Evolutionary conservation across 1,140 invertebrate species (phyloP).

Genomic region (Pogonus chalceus): DNA sequence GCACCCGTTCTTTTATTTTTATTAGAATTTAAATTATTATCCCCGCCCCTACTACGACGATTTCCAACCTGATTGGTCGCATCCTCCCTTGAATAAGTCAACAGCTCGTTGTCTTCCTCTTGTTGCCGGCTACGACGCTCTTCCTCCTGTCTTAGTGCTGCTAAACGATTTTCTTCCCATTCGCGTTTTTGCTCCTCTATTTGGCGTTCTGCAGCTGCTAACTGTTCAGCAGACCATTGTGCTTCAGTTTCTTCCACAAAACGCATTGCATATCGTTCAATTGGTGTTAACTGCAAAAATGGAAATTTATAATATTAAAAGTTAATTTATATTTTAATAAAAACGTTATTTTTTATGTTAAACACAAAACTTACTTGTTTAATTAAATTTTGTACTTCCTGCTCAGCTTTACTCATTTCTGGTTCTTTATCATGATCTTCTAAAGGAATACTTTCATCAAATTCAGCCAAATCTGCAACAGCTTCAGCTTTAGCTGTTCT

Average conservation of each 20-base stretch:
- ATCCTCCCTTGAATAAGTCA: slow-evolving; percentile 64
- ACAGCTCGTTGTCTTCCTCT: slow-evolving; percentile 51
- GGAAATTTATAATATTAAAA: no score
- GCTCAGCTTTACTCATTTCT: slow-evolving; percentile 70
- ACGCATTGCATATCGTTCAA: slow-evolving; percentile 88
- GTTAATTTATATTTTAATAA: slow-evolving; percentile 8
- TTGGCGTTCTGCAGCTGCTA: slow-evolving; percentile 81
- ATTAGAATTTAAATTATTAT: not conserved
- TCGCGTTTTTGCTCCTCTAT: slow-evolving; percentile 85
- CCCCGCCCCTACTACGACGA: slow-evolving; percentile 12
- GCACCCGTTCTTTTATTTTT: not conserved
- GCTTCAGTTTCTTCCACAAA: slow-evolving; percentile 84
- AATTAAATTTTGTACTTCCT: slow-evolving; percentile 71
- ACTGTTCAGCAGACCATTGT: slow-evolving; percentile 71
- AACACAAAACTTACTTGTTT: slow-evolving; percentile 54
- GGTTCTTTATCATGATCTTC: slow-evolving; percentile 55
- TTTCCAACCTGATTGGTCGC: slow-evolving; percentile 72
- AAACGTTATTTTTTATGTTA: slow-evolving; percentile 5
- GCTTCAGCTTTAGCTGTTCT: slow-evolving; percentile 84
- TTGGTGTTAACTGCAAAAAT: slow-evolving; percentile 63
- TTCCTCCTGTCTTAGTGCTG: slow-evolving; percentile 62
- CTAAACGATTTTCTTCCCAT: slow-evolving; percentile 82
- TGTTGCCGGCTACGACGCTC: slow-evolving; percentile 48
- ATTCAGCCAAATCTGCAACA: slow-evolving; percentile 88
- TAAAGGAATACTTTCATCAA: slow-evolving; percentile 93